Evolutionary conservation across 2,113 vertebrate genomes (phyloP).

Genomic region (Catagonus wagneri): DNA sequence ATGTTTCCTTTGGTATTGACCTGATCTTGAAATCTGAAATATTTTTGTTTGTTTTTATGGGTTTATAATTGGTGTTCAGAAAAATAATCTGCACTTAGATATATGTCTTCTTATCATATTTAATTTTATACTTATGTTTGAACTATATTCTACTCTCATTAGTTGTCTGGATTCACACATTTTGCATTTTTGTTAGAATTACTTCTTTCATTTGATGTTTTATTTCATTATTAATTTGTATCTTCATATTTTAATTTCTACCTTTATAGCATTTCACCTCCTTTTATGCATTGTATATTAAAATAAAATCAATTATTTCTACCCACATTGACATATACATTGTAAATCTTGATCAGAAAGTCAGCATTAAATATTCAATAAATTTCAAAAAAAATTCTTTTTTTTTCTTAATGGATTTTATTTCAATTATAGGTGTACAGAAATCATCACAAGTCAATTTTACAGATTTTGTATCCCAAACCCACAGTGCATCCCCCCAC

Average conservation of each 20-base stretch:
- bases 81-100: background rate
- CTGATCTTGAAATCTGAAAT: background rate
- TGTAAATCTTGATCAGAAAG: background rate
- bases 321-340: background rate
- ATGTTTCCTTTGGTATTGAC: background rate
- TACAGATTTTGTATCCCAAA: too few relatives aligned
- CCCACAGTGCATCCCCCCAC: too few relatives aligned
- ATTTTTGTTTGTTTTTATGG: background rate
- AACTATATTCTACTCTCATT: background rate
- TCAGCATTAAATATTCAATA: background rate
- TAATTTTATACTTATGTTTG: background rate
- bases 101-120: background rate
- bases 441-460: too few relatives aligned
- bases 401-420: too few relatives aligned
- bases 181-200: background rate
- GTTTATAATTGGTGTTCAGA: background rate
- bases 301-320: background rate
- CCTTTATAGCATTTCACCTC: background rate
- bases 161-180: background rate
- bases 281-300: background rate
- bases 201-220: background rate
- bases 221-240: background rate
- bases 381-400: background rate
- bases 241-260: background rate
- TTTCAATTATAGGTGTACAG: too few relatives aligned